Percentiles rank a stretch among this genome's conserved stretches.
Evolutionary conservation across 2,113 vertebrate species (phyloP).

Genomic region (Dasypus novemcinctus): DNA sequence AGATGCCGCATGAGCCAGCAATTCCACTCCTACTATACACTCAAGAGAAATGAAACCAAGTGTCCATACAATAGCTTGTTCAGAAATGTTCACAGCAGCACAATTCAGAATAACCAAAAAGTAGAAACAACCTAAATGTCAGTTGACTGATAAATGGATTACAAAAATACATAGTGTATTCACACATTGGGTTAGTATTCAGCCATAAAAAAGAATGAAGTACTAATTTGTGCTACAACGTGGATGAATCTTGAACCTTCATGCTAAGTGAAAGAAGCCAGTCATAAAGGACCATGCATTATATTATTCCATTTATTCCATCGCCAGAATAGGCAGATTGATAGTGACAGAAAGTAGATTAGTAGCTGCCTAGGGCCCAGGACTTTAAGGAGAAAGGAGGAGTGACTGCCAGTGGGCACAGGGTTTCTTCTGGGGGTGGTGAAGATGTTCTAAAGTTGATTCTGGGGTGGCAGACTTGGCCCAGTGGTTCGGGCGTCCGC

Average conservation of each 20-base stretch:
- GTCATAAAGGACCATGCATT: accelerated
- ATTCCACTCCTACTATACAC: neutral
- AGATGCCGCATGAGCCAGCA: accelerated
- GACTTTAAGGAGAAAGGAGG: no score
- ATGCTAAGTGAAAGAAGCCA: neutral
- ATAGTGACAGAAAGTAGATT: neutral
- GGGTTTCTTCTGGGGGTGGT: neutral
- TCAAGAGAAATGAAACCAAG: neutral
- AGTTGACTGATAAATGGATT: accelerated
- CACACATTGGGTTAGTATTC: accelerated
- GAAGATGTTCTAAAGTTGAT: neutral
- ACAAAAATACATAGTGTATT: no score
- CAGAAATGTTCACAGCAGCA: accelerated
- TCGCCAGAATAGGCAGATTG: neutral
- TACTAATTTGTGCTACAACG: accelerated
- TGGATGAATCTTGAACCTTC: neutral
- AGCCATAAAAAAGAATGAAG: neutral
- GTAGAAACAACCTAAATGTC: neutral
- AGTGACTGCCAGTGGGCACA: neutral
- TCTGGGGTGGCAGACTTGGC: neutral
- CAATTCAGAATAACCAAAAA: neutral
- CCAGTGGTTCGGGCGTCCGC: no score
- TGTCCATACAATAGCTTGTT: accelerated
- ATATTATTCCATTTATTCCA: neutral
- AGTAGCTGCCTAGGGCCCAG: neutral